Base-by-base conservation (phyloP, 2,113 vertebrate species). In the Oreochromis niloticus region DNA sequence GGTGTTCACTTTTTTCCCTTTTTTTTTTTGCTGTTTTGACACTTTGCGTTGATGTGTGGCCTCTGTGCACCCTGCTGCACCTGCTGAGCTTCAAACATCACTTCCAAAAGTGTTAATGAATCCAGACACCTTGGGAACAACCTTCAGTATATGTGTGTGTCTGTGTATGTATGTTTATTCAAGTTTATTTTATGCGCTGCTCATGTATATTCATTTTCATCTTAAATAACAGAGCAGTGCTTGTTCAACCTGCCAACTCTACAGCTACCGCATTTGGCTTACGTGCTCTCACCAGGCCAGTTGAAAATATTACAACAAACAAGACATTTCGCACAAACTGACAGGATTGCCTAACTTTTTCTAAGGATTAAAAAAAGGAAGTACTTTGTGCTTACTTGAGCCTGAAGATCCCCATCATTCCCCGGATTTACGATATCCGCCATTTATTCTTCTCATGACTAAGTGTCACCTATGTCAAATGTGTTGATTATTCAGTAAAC, bases 401-500 rank as follows among this genome's bases (percentile, higher is more conserved):
- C 48, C 86, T 94, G 96, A 9, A 96, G 93, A 83, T 97, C 95
- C n/a, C 7, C 93, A 14, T 80, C 94, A 89, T 91, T 90, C 52
- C 88, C 96, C 17, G 39, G n/a, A 80, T 57, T 81, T 85, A 82
- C 61, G 22, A 63, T 24, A 84, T 91, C 93, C 5, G 92, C 92
- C 95, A 96, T 95, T 6, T 43, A 86, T 46, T 80, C 16, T 85
- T 54, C 8, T 61, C 71, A 52, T 83, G 32, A 13, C 24, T n/a
- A 9, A 50, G 11, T 39, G 4, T 14, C 16, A 19, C 24, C 1
- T 27, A 24, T 24, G 14, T 7, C n/a, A 82, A 83, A 78, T 2
- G 11, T 4, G 2, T 16, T 9, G 2, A 48, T 19, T 7, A 36
- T 2, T 55, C 9, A 10, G 8, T 46, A 9, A 52, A 48, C 39